phyloP scores from a whole-genome alignment of 2,888 invertebrate species.

The Tribolium freemani region DNA sequence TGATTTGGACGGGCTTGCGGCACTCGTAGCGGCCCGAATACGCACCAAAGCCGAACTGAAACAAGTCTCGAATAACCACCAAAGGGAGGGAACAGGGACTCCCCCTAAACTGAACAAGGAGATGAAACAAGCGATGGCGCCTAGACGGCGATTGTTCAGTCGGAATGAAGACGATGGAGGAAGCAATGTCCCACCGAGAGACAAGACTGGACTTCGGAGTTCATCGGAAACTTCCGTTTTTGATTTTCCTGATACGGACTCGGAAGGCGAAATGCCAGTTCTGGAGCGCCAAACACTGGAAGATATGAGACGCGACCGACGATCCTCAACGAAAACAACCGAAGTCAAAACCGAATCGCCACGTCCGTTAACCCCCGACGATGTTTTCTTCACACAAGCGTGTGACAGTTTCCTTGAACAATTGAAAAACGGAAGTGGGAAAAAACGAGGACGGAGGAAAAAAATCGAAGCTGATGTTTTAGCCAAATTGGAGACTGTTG shows the following conservation, averaged over 20 bases:
- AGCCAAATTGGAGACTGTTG: conserved; percentile 59
- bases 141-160: conserved; percentile 72
- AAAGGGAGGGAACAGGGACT: conserved; percentile 63
- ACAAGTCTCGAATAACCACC: conserved; percentile 57
- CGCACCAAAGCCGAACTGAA: conserved; percentile 90
- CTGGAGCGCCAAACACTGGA: conserved; percentile 78
- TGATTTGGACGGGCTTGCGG: conserved; percentile 73
- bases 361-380: conserved; percentile 64
- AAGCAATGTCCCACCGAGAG: conserved; percentile 64
- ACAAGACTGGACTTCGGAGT: conserved; percentile 70
- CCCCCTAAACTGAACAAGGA: conserved; percentile 70
- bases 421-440: conserved; percentile 73
- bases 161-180: conserved; percentile 71
- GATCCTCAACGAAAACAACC: conserved; percentile 67
- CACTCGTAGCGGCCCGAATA: conserved; percentile 79
- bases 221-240: conserved; percentile 77
- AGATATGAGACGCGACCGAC: conserved; percentile 73
- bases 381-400: conserved; percentile 76
- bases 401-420: conserved; percentile 87
- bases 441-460: conserved; percentile 73
- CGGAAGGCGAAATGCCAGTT: conserved; percentile 74
- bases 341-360: conserved; percentile 49
- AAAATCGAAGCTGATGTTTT: conserved; percentile 63
- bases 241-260: conserved; percentile 76
- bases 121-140: conserved; percentile 60